Base-by-base conservation (phyloP, 1,140 invertebrate species). In the Drosophila novamexicana region DNA sequence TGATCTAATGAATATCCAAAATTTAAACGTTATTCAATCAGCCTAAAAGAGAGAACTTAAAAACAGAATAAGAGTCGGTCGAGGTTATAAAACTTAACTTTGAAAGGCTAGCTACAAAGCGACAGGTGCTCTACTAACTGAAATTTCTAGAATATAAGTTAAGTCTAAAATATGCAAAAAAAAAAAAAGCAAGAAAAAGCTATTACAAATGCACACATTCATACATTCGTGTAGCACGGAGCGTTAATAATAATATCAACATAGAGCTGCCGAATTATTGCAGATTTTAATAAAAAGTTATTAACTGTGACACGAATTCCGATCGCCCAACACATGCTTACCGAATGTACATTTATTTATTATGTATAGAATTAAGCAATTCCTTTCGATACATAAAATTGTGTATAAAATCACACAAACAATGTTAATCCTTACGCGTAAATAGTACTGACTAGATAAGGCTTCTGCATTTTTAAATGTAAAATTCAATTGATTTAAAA, bases 361-460 rank as follows among this genome's bases (percentile, higher is more conserved):
- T 14, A 37, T 42, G 10, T 12, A 50, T 14, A 61, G 49, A 50
- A 22, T 52, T 54, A 14, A 44, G 37, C 10, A 45, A 42, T 6
- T 42, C 18, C 8, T 16, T 63, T 54, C 0, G 50, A 45, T 6
- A 59, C 9, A 59, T 14, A 29, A n/a, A 52, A 5, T 32, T 37
- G 37, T 2, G 53, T 58, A 37, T 39, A 54, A 29, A 34, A 29
- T 29, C 22, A 57, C 49, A 49, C 40, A 65, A 10, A 64, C 29
- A 49, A 36, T 81, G 77, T 81, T 81, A 75, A 66, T 52, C 65
- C 36, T 47, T 65, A 69, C 22, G 62, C 34, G n/a, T 67, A 68
- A 81, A 63, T 78, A 73, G 82, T 86, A 85, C 81, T 85, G 81
- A 85, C 79, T 78, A 86, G 81, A 81, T 86, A 85, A 86, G 81